Evolutionary conservation across 2,888 invertebrate genomes (phyloP).

Genomic region (Brenthis daphne): DNA sequence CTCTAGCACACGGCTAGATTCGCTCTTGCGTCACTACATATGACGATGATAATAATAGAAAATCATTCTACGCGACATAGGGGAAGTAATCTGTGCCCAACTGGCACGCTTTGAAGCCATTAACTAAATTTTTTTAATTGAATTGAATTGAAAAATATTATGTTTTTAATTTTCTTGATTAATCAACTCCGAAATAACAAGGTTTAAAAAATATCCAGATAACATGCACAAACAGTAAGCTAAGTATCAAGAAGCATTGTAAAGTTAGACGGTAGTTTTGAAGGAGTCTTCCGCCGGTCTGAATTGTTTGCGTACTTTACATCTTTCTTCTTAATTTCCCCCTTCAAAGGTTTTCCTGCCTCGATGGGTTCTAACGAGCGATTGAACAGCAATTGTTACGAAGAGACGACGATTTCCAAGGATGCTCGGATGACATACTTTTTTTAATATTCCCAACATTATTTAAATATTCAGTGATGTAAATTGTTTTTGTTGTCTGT

Average conservation of each 20-base stretch:
- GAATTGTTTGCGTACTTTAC: conserved; percentile 44
- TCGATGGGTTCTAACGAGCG: conserved; percentile 37
- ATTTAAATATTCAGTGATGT: conserved; percentile 6
- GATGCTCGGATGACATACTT: conserved; percentile 17
- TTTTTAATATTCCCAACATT: background rate
- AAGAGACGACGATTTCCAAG: conserved; percentile 18
- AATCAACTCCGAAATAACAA: too few species aligned
- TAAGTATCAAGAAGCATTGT: conserved; percentile 2
- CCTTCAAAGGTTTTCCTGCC: conserved; percentile 43
- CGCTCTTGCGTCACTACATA: too few species aligned
- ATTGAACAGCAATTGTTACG: conserved; percentile 37
- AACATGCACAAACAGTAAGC: background rate
- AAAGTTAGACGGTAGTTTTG: conserved; percentile 13
- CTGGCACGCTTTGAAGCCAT: too few species aligned
- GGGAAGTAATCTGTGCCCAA: too few species aligned
- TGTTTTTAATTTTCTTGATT: too few species aligned
- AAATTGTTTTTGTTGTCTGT: background rate
- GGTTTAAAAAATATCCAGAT: background rate
- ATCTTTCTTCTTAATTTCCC: conserved; percentile 45
- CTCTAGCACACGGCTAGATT: too few species aligned
- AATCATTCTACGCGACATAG: too few species aligned
- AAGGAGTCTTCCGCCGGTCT: conserved; percentile 31
- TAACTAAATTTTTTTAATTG: too few species aligned
- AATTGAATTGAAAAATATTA: too few species aligned
- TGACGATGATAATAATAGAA: too few species aligned